phyloP scores from a whole-genome alignment of 2,888 invertebrate genomes.

The Parascotia fuliginaria region DNA sequence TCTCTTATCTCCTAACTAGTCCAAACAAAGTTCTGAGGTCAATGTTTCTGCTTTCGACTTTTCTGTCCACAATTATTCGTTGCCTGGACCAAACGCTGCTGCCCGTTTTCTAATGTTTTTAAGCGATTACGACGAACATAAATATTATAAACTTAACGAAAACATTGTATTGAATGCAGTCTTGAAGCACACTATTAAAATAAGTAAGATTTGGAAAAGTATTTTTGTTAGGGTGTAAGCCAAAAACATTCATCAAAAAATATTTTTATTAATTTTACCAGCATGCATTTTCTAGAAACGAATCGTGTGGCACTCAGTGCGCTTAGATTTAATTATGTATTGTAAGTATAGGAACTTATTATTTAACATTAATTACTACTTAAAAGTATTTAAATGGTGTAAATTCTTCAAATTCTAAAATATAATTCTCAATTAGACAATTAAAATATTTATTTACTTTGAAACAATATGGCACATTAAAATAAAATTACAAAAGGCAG shows the following conservation, averaged over 20 bases:
- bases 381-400: constrained; percentile 43
- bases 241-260: background rate
- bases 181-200: too few species aligned
- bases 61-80: too few species aligned
- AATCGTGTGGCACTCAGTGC: background rate
- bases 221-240: too few species aligned
- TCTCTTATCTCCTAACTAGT: too few species aligned
- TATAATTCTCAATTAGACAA: background rate
- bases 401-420: constrained; percentile 35
- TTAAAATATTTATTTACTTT: background rate
- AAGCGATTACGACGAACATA: too few species aligned
- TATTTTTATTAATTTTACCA: constrained; percentile 7
- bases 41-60: too few species aligned
- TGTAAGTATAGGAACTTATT: constrained; percentile 35
- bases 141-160: too few species aligned
- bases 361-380: constrained; percentile 24
- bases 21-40: too few species aligned
- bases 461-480: background rate
- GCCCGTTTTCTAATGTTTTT: too few species aligned
- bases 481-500: background rate
- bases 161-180: too few species aligned
- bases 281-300: constrained; percentile 30
- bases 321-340: constrained; percentile 9
- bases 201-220: too few species aligned
- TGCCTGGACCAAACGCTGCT: too few species aligned